Conservation (phyloP, 2,113 vertebrate species). For the Protobothrops flavoviridis region DNA sequence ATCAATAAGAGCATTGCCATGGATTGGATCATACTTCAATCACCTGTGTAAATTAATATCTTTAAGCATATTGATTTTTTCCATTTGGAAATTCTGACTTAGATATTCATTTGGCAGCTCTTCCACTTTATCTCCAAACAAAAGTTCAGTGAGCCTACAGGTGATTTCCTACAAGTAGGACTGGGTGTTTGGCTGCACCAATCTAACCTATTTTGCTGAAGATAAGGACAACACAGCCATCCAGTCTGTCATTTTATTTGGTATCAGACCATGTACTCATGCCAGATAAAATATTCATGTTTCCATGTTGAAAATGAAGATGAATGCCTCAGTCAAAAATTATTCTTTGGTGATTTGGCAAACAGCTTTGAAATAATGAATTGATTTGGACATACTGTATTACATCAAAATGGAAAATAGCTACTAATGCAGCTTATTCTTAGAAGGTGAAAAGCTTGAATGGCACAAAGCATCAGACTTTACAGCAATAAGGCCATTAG, state of each 20-base stretch:
- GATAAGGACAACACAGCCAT: not conserved
- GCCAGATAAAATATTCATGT: not conserved
- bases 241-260: not conserved
- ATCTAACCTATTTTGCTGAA: not conserved
- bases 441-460: not conserved
- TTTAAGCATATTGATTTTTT: not conserved
- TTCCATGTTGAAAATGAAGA: not conserved
- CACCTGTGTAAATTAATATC: no score
- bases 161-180: not conserved
- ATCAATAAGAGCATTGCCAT: not conserved
- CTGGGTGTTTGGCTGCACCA: not conserved
- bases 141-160: not conserved
- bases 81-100: not conserved
- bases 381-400: not conserved
- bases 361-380: not conserved
- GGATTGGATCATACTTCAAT: not conserved
- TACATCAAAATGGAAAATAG: not conserved
- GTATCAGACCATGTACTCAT: not conserved
- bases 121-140: not conserved
- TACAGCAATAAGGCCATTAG: not conserved
- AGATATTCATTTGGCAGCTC: not conserved
- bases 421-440: not conserved
- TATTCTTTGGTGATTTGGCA: not conserved
- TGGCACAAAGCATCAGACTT: not conserved
- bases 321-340: not conserved